These are phyloP conservation scores for Gnathonemus longibarbis DNA, from an alignment of 2,113 vertebrate species.

Conservation along the genomic window DNA sequence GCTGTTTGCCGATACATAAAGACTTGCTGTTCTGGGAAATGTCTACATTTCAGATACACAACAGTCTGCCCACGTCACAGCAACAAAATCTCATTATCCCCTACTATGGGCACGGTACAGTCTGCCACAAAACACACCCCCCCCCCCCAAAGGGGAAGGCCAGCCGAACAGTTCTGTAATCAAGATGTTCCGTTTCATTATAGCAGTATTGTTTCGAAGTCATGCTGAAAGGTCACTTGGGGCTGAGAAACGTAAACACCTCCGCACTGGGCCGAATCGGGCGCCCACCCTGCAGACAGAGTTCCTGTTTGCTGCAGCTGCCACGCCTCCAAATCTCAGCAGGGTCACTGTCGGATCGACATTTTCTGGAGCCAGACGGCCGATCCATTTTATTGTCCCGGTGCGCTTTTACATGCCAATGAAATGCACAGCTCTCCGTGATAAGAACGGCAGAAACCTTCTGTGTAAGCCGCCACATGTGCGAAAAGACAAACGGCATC, in stretches of 20 bases:
- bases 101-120: background rate
- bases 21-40: background rate
- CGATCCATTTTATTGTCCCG: background rate
- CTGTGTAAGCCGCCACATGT: background rate
- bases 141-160: background rate
- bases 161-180: background rate
- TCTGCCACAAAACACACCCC: background rate
- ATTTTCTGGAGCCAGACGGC: background rate
- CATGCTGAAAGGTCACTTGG: background rate
- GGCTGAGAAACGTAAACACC: background rate
- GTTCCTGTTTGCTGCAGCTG: background rate
- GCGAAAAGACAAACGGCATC: slow-evolving; percentile 9
- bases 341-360: background rate
- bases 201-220: background rate
- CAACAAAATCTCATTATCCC: background rate
- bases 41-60: background rate
- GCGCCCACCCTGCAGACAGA: background rate
- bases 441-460: background rate
- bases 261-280: background rate
- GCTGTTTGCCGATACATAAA: background rate
- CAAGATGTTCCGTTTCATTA: background rate
- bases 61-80: background rate
- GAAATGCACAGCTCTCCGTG: background rate
- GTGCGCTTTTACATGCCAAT: background rate
- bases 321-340: background rate